Conservation (phyloP, 1,140 invertebrate genomes). For the Monomorium pharaonis region DNA sequence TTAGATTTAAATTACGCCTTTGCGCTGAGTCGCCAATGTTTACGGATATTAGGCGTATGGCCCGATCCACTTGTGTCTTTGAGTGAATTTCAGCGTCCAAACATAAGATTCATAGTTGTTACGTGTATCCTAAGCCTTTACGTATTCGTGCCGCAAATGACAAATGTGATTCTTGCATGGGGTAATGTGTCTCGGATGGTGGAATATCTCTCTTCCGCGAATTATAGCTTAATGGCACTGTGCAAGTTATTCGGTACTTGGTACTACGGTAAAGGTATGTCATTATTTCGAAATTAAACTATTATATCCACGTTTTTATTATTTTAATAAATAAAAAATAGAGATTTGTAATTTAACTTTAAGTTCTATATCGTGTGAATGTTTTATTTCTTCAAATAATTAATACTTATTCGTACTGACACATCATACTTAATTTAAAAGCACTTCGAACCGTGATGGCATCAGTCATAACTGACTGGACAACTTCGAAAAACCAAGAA, state of each 20-base stretch:
- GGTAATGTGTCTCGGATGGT: background rate
- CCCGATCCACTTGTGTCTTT: background rate
- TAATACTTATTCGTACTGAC: background rate
- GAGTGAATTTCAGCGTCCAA: background rate
- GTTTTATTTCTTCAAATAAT: background rate
- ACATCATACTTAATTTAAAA: background rate
- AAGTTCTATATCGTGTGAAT: background rate
- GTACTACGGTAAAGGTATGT: slow-evolving; percentile 22
- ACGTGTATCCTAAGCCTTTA: background rate
- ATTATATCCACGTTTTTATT: background rate
- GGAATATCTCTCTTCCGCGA: background rate
- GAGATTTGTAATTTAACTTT: no score
- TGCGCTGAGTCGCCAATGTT: background rate
- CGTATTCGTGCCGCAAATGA: background rate
- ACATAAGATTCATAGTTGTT: background rate
- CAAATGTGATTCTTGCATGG: background rate
- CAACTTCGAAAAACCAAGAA: background rate
- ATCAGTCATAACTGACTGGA: slow-evolving; percentile 8
- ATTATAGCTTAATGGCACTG: background rate
- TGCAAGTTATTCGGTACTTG: background rate
- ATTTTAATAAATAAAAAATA: no score
- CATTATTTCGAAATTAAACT: background rate
- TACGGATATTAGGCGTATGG: slow-evolving; percentile 30
- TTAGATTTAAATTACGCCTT: slow-evolving; percentile 17
- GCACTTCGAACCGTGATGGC: slow-evolving; percentile 20